Base-by-base conservation (phyloP, 2,797 vertebrate genomes). In the Chrysolophus pictus region DNA sequence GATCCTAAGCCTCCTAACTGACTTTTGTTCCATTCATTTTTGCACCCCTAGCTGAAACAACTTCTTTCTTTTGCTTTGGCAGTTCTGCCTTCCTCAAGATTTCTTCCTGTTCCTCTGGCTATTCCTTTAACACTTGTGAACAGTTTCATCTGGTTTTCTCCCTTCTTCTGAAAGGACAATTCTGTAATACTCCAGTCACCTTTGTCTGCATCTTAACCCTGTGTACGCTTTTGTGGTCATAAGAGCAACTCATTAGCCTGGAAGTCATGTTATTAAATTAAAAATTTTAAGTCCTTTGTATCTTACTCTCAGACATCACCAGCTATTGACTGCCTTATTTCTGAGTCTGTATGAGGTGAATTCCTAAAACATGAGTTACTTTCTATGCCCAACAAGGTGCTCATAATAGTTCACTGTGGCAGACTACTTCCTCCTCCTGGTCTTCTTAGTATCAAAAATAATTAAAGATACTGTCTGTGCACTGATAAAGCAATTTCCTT, bases 391-490 rank as follows among this genome's bases (percentile, higher is more conserved):
- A 56, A 29, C 18, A 14, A 3, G 13, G 47, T 56, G 23, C 59
- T 91, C 39, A 3, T 47, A 70, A 68, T 53, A 44, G 58, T 37
- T 24, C 31, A 16, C 14, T 53, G 22, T 58, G 37, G 78, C n/a
- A 18, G 23, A 75, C 55, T 59, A 39, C 28, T 90, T 64, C 58
- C 41, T 89, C 21, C 22, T 94, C 53, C 58, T 71, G 47, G 62
- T 21, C n/a, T 76, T 87, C 39, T 37, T 46, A 29, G 31, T 46
- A 77, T 41, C 65, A 56, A 92, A 80, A 9, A 4, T 15, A 77
- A n/a, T 77, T 92, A 87, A 88, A 69, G 17, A 5, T 74, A 77
- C 74, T 72, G 53, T 23, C 62, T 7, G 9, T 83, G 62, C 65
- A 71, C 24, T 46, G 46, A 91, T 60, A 53, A 85, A 92, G 26